Conservation (phyloP, 1,140 invertebrate species). For the Polypedilum pembai region DNA sequence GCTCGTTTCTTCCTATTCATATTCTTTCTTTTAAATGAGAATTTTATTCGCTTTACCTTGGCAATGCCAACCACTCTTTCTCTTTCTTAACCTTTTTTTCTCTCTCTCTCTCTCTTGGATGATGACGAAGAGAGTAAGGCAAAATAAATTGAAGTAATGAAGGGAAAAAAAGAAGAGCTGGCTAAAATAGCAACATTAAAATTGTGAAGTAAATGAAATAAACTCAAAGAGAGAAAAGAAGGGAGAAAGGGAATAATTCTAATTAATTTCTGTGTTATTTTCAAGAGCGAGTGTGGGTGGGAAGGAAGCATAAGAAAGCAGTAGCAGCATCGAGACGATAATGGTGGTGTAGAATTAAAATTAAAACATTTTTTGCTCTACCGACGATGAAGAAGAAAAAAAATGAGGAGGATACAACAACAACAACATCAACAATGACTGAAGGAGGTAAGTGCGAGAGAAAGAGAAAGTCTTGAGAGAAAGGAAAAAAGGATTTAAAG, state of each 20-base stretch:
- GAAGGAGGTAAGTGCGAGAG: not conserved
- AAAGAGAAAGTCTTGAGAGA: not conserved
- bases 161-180: not conserved
- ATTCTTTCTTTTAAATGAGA: too few relatives aligned
- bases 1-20: not conserved
- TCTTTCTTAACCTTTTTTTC: not conserved
- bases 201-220: slow-evolving; percentile 7
- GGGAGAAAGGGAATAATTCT: slow-evolving; percentile 6
- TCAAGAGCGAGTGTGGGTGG: not conserved
- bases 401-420: not conserved
- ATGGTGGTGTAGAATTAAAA: not conserved
- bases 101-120: not conserved
- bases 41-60: too few relatives aligned
- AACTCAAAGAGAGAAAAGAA: not conserved
- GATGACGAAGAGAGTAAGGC: not conserved
- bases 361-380: too few relatives aligned
- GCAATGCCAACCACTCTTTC: not conserved
- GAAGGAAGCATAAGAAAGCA: not conserved
- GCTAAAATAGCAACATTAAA: not conserved
- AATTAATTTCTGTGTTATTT: slow-evolving; percentile 28
- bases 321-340: slow-evolving; percentile 10
- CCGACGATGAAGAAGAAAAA: not conserved
- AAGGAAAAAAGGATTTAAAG: slow-evolving; percentile 19
- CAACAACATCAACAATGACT: not conserved
- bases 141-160: too few relatives aligned